These are phyloP conservation scores for Eurystomus glaucurus DNA, from an alignment of 2,797 vertebrate genomes.

Conservation along the genomic window DNA sequence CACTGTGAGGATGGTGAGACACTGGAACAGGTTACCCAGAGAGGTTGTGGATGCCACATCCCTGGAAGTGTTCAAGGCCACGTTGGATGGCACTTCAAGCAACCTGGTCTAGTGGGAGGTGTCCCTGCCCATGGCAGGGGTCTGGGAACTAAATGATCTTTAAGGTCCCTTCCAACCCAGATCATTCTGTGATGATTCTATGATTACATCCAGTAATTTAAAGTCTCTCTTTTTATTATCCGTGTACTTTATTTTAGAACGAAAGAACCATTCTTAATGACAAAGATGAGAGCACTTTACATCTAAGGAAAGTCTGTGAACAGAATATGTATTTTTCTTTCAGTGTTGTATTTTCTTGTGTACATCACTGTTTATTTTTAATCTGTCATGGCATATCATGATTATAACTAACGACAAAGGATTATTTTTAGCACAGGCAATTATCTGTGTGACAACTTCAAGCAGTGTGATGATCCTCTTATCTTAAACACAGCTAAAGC, in stretches of 20 bases:
- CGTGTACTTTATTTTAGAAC: not conserved
- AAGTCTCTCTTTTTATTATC: not conserved
- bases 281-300: not conserved
- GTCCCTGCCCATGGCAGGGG: not conserved
- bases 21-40: not conserved
- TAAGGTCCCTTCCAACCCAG: not conserved
- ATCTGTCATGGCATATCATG: not conserved
- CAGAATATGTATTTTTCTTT: not conserved
- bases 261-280: not conserved
- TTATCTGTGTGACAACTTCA: constrained; percentile 51
- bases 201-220: not conserved
- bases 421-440: constrained; percentile 51
- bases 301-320: not conserved
- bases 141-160: not conserved
- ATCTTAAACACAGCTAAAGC: constrained; percentile 13
- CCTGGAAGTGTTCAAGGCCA: not conserved
- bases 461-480: constrained; percentile 27
- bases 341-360: not conserved
- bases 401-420: constrained; percentile 3
- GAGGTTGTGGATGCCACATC: not conserved
- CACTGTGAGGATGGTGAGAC: not conserved
- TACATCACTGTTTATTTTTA: constrained; percentile 25
- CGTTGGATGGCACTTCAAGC: not conserved
- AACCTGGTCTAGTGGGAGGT: not conserved
- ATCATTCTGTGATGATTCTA: not conserved